These are phyloP conservation scores for Platygyra sinensis DNA, from an alignment of 64 coral and sea anemone species.

Conservation along the genomic window DNA sequence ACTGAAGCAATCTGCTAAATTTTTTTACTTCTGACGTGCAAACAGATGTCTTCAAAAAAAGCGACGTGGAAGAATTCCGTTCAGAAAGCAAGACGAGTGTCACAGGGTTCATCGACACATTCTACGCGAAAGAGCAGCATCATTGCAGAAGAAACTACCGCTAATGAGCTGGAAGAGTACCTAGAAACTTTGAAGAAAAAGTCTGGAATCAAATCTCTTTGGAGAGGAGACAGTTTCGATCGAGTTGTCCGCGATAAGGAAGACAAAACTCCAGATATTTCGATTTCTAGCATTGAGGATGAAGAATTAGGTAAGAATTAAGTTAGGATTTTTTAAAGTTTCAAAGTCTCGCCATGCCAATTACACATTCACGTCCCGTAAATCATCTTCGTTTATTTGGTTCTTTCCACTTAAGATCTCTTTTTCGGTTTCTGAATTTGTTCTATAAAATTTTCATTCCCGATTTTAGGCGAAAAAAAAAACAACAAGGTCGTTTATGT, in stretches of 20 bases:
- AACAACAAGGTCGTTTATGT: too few relatives aligned
- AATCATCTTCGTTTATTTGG: not conserved
- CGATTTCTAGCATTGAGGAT: conserved; percentile 62
- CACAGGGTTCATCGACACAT: conserved; percentile 52
- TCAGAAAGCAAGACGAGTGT: conserved; percentile 74
- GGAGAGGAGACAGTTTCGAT: conserved; percentile 69
- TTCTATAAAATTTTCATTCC: too few relatives aligned
- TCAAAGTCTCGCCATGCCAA: too few relatives aligned
- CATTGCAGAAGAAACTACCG: conserved; percentile 68
- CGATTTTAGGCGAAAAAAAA: too few relatives aligned
- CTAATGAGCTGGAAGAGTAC: conserved; percentile 78
- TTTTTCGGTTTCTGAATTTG: too few relatives aligned
- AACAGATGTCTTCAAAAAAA: conserved; percentile 54
- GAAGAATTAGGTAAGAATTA: conserved; percentile 58
- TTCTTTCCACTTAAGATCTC: not conserved
- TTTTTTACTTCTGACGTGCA: conserved; percentile 21
- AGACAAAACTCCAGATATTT: conserved; percentile 85
- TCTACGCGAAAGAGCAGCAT: conserved; percentile 57
- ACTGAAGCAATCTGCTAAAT: not conserved
- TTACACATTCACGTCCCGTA: too few relatives aligned
- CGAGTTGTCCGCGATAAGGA: conserved; percentile 57
- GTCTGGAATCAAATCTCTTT: conserved; percentile 71
- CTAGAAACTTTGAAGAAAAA: conserved; percentile 76
- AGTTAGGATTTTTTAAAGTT: too few relatives aligned
- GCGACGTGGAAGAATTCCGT: conserved; percentile 72